Evolutionary conservation across 1,140 invertebrate species (phyloP).

Genomic region (Diplogasteroides magnus): DNA sequence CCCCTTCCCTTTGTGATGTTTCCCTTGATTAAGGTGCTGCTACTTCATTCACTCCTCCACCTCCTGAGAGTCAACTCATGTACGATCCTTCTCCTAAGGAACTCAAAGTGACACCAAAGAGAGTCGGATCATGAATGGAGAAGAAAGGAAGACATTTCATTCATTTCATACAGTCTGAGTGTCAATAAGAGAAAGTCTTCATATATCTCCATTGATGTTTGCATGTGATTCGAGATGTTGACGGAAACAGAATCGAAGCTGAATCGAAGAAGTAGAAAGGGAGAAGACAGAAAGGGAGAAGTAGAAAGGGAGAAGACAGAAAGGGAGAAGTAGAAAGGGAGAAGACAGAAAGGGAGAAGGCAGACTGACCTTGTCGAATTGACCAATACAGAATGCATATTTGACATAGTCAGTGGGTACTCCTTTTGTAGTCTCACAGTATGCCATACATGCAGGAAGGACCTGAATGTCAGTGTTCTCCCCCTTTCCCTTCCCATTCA

Average conservation of each 20-base stretch:
- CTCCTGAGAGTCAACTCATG: background rate
- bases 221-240: conserved; percentile 45
- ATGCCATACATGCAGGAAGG: conserved; percentile 34
- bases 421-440: conserved; percentile 54
- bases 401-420: conserved; percentile 54
- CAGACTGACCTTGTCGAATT: conserved; percentile 49
- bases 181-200: too few relatives aligned
- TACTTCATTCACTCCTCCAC: too few relatives aligned
- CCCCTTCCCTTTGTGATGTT: too few relatives aligned
- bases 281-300: too few relatives aligned
- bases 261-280: too few relatives aligned
- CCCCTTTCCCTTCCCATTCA: background rate
- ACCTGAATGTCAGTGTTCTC: conserved; percentile 15
- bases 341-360: too few relatives aligned
- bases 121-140: background rate
- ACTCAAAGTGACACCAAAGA: background rate
- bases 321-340: too few relatives aligned
- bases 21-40: too few relatives aligned
- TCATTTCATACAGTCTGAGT: background rate
- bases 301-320: too few relatives aligned
- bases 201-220: conserved; percentile 52
- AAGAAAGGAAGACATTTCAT: too few relatives aligned
- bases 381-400: conserved; percentile 46
- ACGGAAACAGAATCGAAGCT: conserved; percentile 48
- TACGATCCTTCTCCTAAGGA: background rate